A percentile compares a stretch with the other conserved stretches of the same genome.
Evolutionary conservation across 2,888 invertebrate species (phyloP).

Genomic region (Noctua comes): DNA sequence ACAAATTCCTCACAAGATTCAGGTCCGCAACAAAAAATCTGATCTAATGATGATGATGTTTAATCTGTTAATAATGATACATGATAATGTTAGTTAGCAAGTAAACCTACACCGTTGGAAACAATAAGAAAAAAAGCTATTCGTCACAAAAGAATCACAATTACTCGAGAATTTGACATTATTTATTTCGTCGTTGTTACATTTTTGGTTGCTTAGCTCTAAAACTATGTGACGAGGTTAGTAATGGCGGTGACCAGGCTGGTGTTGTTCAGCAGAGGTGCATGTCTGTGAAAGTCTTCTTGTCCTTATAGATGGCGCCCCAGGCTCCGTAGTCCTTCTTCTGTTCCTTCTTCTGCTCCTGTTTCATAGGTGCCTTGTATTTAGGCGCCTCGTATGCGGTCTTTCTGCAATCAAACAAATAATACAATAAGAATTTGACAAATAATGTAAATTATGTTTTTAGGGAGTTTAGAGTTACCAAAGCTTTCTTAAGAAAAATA

Average conservation of each 20-base stretch:
- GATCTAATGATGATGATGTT: constrained; percentile 74
- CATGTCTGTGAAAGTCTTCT: constrained; percentile 93
- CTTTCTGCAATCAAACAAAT: constrained; percentile 76
- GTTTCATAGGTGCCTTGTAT: constrained; percentile 81
- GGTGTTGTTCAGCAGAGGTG: constrained; percentile 90
- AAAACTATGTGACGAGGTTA: constrained; percentile 73
- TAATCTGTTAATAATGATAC: constrained; percentile 79
- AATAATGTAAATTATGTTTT: neutral
- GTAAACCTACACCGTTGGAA: constrained; percentile 72
- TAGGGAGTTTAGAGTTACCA: neutral
- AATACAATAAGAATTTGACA: constrained; percentile 11
- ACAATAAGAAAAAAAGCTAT: constrained; percentile 65
- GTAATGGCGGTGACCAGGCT: constrained; percentile 75
- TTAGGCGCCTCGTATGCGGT: constrained; percentile 75
- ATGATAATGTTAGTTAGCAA: constrained; percentile 73
- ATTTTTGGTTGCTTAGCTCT: constrained; percentile 72
- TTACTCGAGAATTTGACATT: constrained; percentile 63
- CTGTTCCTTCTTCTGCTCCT: constrained; percentile 84
- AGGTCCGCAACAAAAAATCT: constrained; percentile 76
- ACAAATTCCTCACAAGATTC: constrained; percentile 35
- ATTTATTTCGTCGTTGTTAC: constrained; percentile 68
- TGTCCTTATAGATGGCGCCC: constrained; percentile 94
- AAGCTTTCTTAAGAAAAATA: neutral
- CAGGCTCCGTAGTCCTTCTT: constrained; percentile 91
- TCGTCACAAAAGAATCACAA: constrained; percentile 71